Percentiles rank a stretch among this genome's conserved stretches.
Conservation (phyloP, 1,140 invertebrate genomes). For the Pseudomyrmex pallidus region DNA sequence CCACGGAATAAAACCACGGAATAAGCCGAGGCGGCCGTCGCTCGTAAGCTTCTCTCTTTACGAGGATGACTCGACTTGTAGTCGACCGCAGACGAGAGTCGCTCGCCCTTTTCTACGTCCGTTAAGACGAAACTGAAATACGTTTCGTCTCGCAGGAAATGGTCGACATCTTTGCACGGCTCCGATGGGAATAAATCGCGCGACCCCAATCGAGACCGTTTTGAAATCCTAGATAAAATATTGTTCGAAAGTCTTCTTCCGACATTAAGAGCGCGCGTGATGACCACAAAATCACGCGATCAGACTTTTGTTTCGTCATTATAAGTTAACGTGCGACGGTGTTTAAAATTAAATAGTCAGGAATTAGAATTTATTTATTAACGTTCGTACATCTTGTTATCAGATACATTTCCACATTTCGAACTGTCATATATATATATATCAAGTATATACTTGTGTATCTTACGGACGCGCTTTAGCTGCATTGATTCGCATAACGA, state of each 20-base stretch:
- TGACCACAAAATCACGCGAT: neutral
- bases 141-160: slow-evolving; percentile 67
- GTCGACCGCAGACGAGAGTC: slow-evolving; percentile 81
- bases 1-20: slow-evolving; percentile 79
- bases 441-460: neutral
- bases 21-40: slow-evolving; percentile 79
- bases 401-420: slow-evolving; percentile 27
- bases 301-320: neutral
- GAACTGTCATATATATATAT: neutral
- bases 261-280: neutral
- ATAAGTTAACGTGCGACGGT: neutral
- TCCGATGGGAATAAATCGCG: slow-evolving; percentile 52
- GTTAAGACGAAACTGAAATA: slow-evolving; percentile 71
- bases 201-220: slow-evolving; percentile 13
- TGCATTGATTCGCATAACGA: slow-evolving; percentile 22
- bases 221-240: slow-evolving; percentile 28
- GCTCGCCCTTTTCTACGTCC: slow-evolving; percentile 72
- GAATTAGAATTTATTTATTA: slow-evolving; percentile 58
- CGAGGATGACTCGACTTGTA: slow-evolving; percentile 82
- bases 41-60: slow-evolving; percentile 85
- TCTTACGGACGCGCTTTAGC: neutral
- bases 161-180: slow-evolving; percentile 64
- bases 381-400: slow-evolving; percentile 49
- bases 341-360: slow-evolving; percentile 1
- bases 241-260: neutral